Evolutionary conservation across 1,140 invertebrate species (phyloP), one percentile per base, ranked within the genome.

Genomic region (Pachyrhynchus sulphureomaculatus): DNA sequence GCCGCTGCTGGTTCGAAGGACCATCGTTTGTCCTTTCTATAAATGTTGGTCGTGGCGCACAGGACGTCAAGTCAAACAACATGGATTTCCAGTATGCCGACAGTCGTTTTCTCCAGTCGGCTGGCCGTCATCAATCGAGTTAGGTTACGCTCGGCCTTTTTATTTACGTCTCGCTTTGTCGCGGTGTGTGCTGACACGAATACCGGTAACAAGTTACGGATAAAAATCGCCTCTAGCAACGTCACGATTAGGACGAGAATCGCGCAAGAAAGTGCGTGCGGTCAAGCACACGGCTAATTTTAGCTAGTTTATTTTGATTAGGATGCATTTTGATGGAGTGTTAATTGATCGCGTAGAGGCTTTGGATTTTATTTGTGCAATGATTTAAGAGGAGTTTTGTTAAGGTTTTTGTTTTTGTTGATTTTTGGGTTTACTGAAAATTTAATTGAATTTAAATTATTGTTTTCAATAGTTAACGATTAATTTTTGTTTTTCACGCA

Each of bases 231-330:
- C 53, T 24, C 24, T 55, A 41, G 15, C 32, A 24, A 44, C 18
- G 15, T 23, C 20, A 44, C 24, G 2, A 1, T 12, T 18, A 44
- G 21, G 55, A 26, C 44, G 18, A 26, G 23, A 39, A 58, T 58
- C 55, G 39, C 39, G 24, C 12, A 15, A 17, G n/a, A 8, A 15
- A 13, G 48, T 51, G 57, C 47, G 17, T 41, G 17, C 47, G 47
- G 42, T 41, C 33, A 45, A 44, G 20, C 21, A 5, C 33, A 8
- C 13, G 29, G 26, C 41, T 58, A 52, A 67, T 60, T 67, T 67
- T 67, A 67, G 66, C 66, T 52, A 51, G 58, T 62, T 67, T 67
- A 65, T 59, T 68, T 68, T 65, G 51, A 63, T 58, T 48, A 58
- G 62, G 55, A 61, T 57, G 59, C 59, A 47, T 59, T 36, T 33